phyloP scores from a whole-genome alignment of 2,888 invertebrate species.

The Penaeus monodon region DNA sequence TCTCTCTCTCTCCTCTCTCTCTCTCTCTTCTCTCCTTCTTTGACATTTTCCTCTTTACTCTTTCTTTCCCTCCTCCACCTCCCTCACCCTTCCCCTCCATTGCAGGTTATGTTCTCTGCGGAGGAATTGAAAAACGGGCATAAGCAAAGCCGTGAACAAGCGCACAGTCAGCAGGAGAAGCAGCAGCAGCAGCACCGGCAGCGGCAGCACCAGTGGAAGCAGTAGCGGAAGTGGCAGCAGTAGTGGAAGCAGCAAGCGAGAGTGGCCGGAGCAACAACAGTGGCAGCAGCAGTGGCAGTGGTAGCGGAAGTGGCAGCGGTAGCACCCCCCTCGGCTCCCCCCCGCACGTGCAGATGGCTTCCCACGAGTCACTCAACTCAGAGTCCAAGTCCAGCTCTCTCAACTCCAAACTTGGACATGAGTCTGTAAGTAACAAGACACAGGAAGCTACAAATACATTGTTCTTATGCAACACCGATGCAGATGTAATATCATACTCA shows the following conservation, averaged over 20 bases:
- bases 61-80: too few species aligned
- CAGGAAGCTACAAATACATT: neutral
- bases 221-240: slow-evolving; percentile 28
- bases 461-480: neutral
- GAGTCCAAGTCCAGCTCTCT: slow-evolving; percentile 89
- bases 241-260: slow-evolving; percentile 13
- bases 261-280: slow-evolving; percentile 25
- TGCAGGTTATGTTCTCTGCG: slow-evolving; percentile 60
- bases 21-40: too few species aligned
- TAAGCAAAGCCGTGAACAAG: slow-evolving; percentile 24
- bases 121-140: slow-evolving; percentile 38
- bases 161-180: slow-evolving; percentile 44
- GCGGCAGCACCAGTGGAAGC: slow-evolving; percentile 18
- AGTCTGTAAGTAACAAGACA: slow-evolving; percentile 77
- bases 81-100: neutral
- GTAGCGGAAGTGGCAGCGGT: slow-evolving; percentile 49
- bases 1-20: too few species aligned
- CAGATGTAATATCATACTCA: neutral
- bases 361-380: slow-evolving; percentile 70
- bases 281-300: slow-evolving; percentile 22
- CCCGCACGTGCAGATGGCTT: slow-evolving; percentile 49
- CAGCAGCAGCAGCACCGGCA: slow-evolving; percentile 34
- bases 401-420: slow-evolving; percentile 86
- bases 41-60: too few species aligned
- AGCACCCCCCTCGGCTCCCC: slow-evolving; percentile 52